Percentiles rank a stretch among this genome's conserved stretches.
These are phyloP conservation scores for Boulengeromyrus knoepffleri DNA, from an alignment of 2,113 vertebrate genomes.

Conservation along the genomic window DNA sequence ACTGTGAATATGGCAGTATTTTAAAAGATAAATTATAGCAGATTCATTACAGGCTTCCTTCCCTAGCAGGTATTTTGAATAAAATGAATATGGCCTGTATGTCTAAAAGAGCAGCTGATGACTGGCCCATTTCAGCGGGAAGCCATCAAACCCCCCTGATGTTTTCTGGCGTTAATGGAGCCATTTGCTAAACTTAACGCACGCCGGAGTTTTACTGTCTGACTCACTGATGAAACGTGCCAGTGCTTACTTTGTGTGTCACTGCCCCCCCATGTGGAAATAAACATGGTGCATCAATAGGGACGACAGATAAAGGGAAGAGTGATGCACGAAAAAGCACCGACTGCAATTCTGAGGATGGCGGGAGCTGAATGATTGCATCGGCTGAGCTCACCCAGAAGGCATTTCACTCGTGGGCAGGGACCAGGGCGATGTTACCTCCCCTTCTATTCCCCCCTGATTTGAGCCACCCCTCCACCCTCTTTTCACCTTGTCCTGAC, in stretches of 20 bases:
- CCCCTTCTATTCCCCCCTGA: not conserved
- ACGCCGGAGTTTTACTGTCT: not conserved
- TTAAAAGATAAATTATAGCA: not conserved
- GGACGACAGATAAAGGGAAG: not conserved
- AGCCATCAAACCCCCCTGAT: not conserved
- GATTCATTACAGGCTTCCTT: not conserved
- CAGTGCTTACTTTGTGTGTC: not conserved
- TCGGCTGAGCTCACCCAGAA: conserved; percentile 10
- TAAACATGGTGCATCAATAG: not conserved
- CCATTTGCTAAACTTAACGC: not conserved
- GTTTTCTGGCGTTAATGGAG: not conserved
- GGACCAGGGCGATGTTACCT: not conserved
- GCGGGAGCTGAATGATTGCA: conserved; percentile 7
- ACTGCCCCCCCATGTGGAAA: not conserved
- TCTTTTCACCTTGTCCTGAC: not conserved
- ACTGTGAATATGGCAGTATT: not conserved
- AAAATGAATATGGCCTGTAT: not conserved
- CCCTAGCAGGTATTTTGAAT: not conserved
- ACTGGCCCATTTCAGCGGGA: not conserved
- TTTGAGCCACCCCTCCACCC: too few relatives aligned
- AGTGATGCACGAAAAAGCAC: not conserved
- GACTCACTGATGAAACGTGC: not conserved
- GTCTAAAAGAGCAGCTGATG: not conserved
- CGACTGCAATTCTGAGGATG: not conserved
- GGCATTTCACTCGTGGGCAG: conserved; percentile 20